Evolutionary conservation across 2,113 vertebrate species (phyloP), one percentile per base, ranked within the genome.

Genomic region (Cairina moschata): DNA sequence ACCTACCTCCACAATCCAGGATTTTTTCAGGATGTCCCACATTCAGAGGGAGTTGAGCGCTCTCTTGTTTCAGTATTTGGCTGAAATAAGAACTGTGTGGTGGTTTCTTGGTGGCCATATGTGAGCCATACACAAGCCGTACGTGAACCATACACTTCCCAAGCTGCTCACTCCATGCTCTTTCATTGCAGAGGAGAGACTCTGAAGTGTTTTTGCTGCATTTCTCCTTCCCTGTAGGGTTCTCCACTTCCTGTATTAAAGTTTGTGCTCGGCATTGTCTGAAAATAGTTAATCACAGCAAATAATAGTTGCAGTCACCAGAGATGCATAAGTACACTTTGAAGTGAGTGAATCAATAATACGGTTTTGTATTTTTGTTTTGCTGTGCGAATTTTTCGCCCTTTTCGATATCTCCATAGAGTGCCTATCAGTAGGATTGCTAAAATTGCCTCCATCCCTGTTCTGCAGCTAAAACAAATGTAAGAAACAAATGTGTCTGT

Each of bases 281-380:
- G 78, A 95, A 95, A 96, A 96, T 55, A 92, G 83, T 73, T 94
- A 60, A 81, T 91, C 91, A 34, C 83, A 75, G 66, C 58, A 82
- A 95, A 96, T 93, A 96, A 91, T 90, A 84, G 80, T 90, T 69
- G 29, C 9, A 71, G 66, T 78, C 96, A 91, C 93, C 59, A 89
- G 95, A 95, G 93, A 92, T 94, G 77, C 83, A 74, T 91, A 91
- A 84, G 92, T 62, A 92, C 91, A 50, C 90, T 95, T 96, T 93
- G 93, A 96, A 95, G 91, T 90, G 71, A 58, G 77, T 2, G 73
- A 92, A 93, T 93, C 96, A 91, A 74, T 95, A 86, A 25, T 38
- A 28, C 0, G 2, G 25, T 67, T 79, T 91, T 91, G 88, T 77
- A 55, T 87, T 93, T 95, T 93, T 66, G 44, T 95, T 94, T 90